Conservation (phyloP, 2,113 vertebrate species). For the Colinus virginianus region DNA sequence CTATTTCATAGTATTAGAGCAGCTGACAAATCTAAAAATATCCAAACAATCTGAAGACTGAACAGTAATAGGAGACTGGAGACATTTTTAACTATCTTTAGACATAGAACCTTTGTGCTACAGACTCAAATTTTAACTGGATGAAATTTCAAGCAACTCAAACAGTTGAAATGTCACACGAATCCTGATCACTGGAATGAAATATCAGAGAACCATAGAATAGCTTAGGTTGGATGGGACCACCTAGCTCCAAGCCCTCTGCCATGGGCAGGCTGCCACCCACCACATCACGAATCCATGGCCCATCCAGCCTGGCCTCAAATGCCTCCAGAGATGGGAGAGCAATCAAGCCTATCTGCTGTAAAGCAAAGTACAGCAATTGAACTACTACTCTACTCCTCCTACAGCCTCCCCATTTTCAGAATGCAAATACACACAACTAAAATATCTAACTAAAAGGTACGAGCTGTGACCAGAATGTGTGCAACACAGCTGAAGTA, state of each 20-base stretch:
- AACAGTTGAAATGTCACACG: not conserved
- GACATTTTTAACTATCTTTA: conserved; percentile 43
- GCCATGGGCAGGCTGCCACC: too few relatives aligned
- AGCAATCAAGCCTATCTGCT: not conserved
- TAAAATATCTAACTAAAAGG: not conserved
- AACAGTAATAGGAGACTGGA: conserved; percentile 26
- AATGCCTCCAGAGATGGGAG: too few relatives aligned
- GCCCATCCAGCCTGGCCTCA: too few relatives aligned
- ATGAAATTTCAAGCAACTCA: conserved; percentile 49
- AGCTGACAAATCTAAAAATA: conserved; percentile 67
- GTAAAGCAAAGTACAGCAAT: not conserved
- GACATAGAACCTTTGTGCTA: conserved; percentile 12
- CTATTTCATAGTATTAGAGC: not conserved
- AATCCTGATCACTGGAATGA: not conserved
- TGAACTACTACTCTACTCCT: not conserved
- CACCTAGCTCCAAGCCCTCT: too few relatives aligned
- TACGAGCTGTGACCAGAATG: not conserved
- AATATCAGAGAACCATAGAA: not conserved
- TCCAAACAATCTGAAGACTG: not conserved
- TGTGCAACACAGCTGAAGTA: not conserved
- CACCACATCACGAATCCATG: too few relatives aligned
- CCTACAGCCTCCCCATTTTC: not conserved
- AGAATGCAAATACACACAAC: not conserved
- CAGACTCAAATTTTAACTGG: conserved; percentile 22
- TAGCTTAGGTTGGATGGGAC: too few relatives aligned